Base-by-base conservation (phyloP, 2,797 vertebrate genomes). In the Fundulus diaphanus region DNA sequence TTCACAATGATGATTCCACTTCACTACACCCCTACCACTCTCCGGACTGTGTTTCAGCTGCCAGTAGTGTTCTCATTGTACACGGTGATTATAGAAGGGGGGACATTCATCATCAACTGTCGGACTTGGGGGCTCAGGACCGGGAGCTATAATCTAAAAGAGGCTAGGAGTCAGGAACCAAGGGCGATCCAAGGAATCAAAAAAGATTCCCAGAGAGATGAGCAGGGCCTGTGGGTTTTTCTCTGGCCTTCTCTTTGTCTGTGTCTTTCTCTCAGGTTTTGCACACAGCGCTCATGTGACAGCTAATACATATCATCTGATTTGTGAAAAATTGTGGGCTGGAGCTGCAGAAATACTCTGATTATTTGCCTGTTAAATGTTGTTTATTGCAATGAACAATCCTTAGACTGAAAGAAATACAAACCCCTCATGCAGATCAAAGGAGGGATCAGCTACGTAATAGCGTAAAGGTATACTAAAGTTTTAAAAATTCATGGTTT, bases 221-320 rank as follows among this genome's bases (percentile, higher is more conserved):
- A 89, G 81, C 82, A 72, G 80, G 68, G 81, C 81, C 86, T 86
- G 79, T 86, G 76, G 82, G 78, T 59, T 77, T 86, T 82, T 88
- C 65, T 82, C 68, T 73, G 49, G 68, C 57, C 76, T 48, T 77
- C 56, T 66, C 44, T 48, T 70, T 86, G 63, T 77, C 48, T 44
- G 15, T 77, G 37, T 71, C 48, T 59, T 59, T 79, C 73, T 85
- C 68, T 74, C 82, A 68, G 82, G 86, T 88, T 92, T 90, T 85
- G 89, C 82, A 86, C 86, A 87, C 88, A 88, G 81, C 73, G 79
- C 89, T 89, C 91, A 93, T 91, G 89, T 93, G 91, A 93, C 88
- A 89, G 82, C 82, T 79, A 85, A 88, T 80, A 84, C 88, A 88
- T 84, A 89, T 92, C 85, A 90, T 92, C 89, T 91, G 90, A 92